phyloP scores from a whole-genome alignment of 2,113 vertebrate genomes.

The Conger conger region DNA sequence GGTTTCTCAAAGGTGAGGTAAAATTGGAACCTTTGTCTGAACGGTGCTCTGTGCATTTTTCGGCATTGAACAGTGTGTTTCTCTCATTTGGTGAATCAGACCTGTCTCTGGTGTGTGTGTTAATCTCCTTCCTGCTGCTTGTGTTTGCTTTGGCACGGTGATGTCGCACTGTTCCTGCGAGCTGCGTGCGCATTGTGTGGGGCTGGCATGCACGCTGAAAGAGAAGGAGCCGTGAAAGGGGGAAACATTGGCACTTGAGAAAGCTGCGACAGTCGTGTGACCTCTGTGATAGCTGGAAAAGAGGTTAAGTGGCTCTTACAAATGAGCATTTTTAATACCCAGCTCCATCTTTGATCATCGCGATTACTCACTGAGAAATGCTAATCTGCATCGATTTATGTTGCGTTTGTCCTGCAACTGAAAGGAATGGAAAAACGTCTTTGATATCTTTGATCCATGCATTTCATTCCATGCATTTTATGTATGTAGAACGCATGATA shows the following conservation, averaged over 20 bases:
- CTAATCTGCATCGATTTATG: conserved; percentile 3
- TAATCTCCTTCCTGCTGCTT: conserved; percentile 11
- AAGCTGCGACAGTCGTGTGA: conserved; percentile 3
- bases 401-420: neutral
- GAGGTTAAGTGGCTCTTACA: conserved; percentile 11
- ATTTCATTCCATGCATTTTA: neutral
- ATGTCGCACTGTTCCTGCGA: neutral
- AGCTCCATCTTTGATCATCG: conserved; percentile 3
- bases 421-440: neutral
- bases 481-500: neutral
- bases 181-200: neutral
- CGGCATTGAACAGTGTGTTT: neutral
- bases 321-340: neutral
- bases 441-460: neutral
- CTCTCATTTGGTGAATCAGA: neutral
- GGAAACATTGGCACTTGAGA: neutral
- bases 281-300: neutral
- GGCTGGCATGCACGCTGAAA: neutral
- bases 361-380: neutral
- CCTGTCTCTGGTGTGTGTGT: neutral
- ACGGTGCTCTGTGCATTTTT: neutral
- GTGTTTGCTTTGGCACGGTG: neutral
- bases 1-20: no score
- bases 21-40: neutral
- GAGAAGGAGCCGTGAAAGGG: neutral